phyloP scores from a whole-genome alignment of 2,113 vertebrate genomes.

The Otus sunia region DNA sequence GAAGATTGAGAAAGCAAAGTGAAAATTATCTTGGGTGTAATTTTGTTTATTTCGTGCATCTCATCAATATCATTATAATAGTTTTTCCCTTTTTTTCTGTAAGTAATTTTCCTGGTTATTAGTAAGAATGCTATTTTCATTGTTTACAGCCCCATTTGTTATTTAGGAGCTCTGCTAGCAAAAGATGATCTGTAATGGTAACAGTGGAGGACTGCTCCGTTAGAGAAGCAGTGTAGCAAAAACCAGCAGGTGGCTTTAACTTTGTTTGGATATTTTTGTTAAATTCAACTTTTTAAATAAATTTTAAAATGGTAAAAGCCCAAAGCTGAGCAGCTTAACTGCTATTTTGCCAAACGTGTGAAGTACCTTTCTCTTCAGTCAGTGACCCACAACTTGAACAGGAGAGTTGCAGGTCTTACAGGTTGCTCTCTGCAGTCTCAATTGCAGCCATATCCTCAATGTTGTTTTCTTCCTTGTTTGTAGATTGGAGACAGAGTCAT shows the following conservation, averaged over 20 bases:
- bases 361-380: neutral
- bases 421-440: neutral
- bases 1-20: neutral
- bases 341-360: neutral
- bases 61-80: neutral
- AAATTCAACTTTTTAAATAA: neutral
- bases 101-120: neutral
- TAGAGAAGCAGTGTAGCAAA: neutral
- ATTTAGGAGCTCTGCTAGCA: neutral
- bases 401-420: neutral
- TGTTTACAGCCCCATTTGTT: neutral
- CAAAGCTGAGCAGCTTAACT: neutral
- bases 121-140: neutral
- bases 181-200: neutral
- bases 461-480: neutral
- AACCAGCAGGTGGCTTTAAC: neutral
- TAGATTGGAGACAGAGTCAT: constrained; percentile 97
- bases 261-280: neutral
- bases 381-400: neutral
- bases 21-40: neutral
- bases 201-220: neutral
- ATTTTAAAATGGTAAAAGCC: neutral
- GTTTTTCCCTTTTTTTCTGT: neutral
- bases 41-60: neutral
- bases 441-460: rapidly evolving